A percentile compares a stretch with the other conserved stretches of the same genome.
Evolutionary conservation across 2,888 invertebrate genomes (phyloP).

Genomic region (Parthenolecanium corni): DNA sequence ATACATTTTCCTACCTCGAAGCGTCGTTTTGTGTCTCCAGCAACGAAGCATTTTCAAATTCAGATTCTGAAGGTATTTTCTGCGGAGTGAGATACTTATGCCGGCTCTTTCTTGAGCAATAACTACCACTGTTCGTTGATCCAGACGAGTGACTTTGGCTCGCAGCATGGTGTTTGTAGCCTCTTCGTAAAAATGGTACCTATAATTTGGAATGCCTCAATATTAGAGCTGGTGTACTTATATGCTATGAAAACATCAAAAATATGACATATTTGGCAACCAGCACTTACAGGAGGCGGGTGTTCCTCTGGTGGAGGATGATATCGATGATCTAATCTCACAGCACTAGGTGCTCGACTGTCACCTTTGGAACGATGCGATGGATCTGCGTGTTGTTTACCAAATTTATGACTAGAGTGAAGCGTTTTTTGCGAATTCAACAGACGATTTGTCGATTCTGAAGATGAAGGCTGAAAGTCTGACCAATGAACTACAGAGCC

Average conservation of each 20-base stretch:
- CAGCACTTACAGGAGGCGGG: constrained; percentile 34
- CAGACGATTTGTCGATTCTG: constrained; percentile 24
- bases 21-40: constrained; percentile 30
- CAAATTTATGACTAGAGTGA: constrained; percentile 24
- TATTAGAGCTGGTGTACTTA: neutral
- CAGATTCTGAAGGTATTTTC: constrained; percentile 32
- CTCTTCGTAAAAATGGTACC: constrained; percentile 18
- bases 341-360: neutral
- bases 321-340: constrained; percentile 32
- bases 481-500: constrained; percentile 26
- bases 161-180: constrained; percentile 5
- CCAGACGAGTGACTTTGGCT: constrained; percentile 25
- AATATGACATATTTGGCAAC: neutral
- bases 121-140: constrained; percentile 20
- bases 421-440: constrained; percentile 20
- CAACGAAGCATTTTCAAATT: constrained; percentile 34
- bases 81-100: constrained; percentile 9
- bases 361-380: constrained; percentile 8
- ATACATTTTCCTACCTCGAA: constrained; percentile 8
- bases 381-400: constrained; percentile 14
- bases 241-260: neutral
- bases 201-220: neutral
- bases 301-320: constrained; percentile 35
- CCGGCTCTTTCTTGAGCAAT: constrained; percentile 20
- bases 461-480: constrained; percentile 28